phyloP scores from a whole-genome alignment of 2,797 vertebrate genomes.

The Zenarchopterus dispar region DNA sequence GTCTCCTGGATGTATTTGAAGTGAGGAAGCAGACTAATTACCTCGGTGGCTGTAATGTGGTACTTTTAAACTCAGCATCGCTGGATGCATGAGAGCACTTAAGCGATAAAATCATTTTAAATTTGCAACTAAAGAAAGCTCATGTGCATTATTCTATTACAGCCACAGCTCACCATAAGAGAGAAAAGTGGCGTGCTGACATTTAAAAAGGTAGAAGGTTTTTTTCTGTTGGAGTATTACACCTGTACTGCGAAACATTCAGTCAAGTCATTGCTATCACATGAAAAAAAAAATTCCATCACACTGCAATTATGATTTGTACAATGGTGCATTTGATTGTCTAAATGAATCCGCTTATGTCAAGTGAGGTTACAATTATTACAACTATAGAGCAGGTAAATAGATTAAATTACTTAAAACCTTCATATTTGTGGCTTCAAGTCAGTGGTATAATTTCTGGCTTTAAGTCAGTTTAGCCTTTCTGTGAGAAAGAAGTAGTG shows the following conservation, averaged over 20 bases:
- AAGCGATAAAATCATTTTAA: slow-evolving; percentile 58
- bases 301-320: slow-evolving; percentile 10
- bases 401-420: slow-evolving; percentile 25
- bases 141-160: slow-evolving; percentile 48
- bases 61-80: slow-evolving; percentile 47
- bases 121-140: slow-evolving; percentile 42
- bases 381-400: slow-evolving; percentile 4
- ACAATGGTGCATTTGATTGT: slow-evolving; percentile 19
- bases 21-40: slow-evolving; percentile 28
- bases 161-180: slow-evolving; percentile 23
- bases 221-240: neutral
- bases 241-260: neutral
- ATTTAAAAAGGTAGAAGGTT: slow-evolving; percentile 17
- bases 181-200: slow-evolving; percentile 8
- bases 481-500: slow-evolving; percentile 11
- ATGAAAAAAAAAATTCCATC: neutral
- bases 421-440: neutral
- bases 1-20: slow-evolving; percentile 27
- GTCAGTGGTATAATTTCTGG: slow-evolving; percentile 18
- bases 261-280: neutral
- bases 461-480: slow-evolving; percentile 15
- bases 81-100: slow-evolving; percentile 65
- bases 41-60: slow-evolving; percentile 42
- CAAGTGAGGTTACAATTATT: slow-evolving; percentile 7
- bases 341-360: slow-evolving; percentile 21